phyloP scores from a whole-genome alignment of 2,113 vertebrate species.

The Irena cyanogastra region DNA sequence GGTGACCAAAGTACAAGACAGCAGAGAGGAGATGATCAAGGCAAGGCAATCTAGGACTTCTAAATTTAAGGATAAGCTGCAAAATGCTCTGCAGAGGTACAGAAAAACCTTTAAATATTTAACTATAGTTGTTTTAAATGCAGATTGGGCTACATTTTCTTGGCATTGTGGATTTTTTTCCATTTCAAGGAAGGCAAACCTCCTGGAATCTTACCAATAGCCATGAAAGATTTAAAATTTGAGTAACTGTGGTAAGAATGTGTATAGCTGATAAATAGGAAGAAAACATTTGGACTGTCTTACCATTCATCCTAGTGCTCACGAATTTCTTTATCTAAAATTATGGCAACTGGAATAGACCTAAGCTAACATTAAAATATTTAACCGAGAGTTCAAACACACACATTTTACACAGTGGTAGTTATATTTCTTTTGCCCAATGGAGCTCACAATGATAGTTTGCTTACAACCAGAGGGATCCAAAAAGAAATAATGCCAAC shows the following conservation, averaged over 20 bases:
- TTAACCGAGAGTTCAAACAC: conserved; percentile 26
- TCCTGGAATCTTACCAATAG: conserved; percentile 74
- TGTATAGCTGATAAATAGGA: conserved; percentile 64
- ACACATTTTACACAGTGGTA: not conserved
- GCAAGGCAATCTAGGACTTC: conserved; percentile 53
- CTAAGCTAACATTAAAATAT: conserved; percentile 1
- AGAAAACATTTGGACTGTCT: conserved; percentile 5
- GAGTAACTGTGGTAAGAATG: conserved; percentile 71
- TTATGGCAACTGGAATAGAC: not conserved
- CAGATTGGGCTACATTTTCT: conserved; percentile 71
- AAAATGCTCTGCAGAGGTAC: conserved; percentile 62
- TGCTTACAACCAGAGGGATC: conserved; percentile 37
- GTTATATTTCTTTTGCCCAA: conserved; percentile 14
- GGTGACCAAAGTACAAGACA: conserved; percentile 55
- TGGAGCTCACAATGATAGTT: conserved; percentile 1
- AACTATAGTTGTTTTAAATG: conserved; percentile 70
- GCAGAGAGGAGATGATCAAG: conserved; percentile 58
- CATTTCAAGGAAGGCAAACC: conserved; percentile 75
- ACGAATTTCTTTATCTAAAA: conserved; percentile 36
- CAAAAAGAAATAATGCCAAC: conserved; percentile 58
- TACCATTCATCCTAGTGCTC: not conserved
- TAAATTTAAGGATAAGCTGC: conserved; percentile 57
- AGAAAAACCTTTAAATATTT: conserved; percentile 70
- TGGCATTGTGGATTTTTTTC: conserved; percentile 67
- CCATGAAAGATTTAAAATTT: conserved; percentile 69